phyloP scores from a whole-genome alignment of 2,113 vertebrate genomes.

The Gopherus evgoodei region DNA sequence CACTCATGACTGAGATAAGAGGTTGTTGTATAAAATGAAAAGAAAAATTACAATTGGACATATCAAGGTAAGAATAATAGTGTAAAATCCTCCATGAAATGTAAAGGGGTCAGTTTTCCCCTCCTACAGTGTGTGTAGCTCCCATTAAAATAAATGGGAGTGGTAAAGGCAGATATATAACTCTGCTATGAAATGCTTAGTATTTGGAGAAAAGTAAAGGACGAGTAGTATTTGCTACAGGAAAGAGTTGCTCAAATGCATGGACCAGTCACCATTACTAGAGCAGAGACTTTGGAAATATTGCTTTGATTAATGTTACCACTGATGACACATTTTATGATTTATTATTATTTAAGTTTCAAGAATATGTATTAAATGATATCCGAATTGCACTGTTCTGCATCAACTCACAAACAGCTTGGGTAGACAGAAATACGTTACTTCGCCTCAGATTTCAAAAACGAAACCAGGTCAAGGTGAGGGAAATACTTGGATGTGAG shows the following conservation, averaged over 20 bases:
- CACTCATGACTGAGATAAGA: background rate
- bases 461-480: conserved; percentile 10
- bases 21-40: background rate
- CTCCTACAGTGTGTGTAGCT: background rate
- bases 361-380: background rate
- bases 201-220: background rate
- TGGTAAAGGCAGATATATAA: background rate
- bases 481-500: background rate
- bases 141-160: background rate
- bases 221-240: background rate
- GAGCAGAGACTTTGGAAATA: background rate
- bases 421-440: background rate
- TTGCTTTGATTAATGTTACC: background rate
- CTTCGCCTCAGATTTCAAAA: background rate
- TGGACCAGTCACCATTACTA: background rate
- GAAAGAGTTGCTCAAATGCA: background rate
- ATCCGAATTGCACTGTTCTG: background rate
- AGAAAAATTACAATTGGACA: conserved; percentile 2
- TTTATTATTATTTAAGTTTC: fast-evolving
- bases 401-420: background rate
- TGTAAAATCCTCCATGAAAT: background rate
- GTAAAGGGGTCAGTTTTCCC: background rate
- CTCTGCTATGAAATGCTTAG: background rate
- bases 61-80: background rate
- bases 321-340: fast-evolving